Evolutionary conservation across 2,113 vertebrate species (phyloP).

Genomic region (Rhea americana): DNA sequence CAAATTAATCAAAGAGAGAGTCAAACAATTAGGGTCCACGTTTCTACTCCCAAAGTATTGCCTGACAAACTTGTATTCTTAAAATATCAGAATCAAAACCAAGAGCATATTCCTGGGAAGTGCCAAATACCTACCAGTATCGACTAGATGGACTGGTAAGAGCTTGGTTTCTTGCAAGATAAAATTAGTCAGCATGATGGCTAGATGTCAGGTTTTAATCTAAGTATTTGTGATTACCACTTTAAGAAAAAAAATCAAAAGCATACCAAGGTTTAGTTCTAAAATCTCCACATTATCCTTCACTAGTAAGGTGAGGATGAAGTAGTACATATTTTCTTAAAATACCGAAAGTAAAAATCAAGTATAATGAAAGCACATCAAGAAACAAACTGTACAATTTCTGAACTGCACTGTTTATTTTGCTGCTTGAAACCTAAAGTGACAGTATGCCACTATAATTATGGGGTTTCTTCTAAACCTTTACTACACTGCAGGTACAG

Average conservation of each 20-base stretch:
- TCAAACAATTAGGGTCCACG: neutral
- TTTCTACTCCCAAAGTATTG: neutral
- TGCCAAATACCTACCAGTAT: neutral
- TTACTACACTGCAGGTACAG: constrained; percentile 86
- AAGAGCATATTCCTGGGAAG: neutral
- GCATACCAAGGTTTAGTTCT: neutral
- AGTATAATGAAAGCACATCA: constrained; percentile 71
- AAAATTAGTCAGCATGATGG: neutral
- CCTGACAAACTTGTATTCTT: neutral
- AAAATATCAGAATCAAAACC: neutral
- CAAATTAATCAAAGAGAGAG: neutral
- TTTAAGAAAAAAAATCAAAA: neutral
- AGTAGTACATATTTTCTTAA: constrained; percentile 13
- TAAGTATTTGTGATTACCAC: neutral
- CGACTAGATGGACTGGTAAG: neutral
- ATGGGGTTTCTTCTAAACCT: constrained; percentile 81
- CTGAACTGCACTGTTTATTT: constrained; percentile 89
- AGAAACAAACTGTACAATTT: constrained; percentile 82
- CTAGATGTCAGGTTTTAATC: constrained; percentile 1
- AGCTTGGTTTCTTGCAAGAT: neutral
- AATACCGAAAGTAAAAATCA: constrained; percentile 16
- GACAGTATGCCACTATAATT: constrained; percentile 82
- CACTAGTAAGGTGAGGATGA: neutral
- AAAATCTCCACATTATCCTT: constrained; percentile 6
- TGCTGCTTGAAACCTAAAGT: constrained; percentile 86